Conservation (phyloP, 1,140 invertebrate genomes). For the Oedothorax gibbosus region DNA sequence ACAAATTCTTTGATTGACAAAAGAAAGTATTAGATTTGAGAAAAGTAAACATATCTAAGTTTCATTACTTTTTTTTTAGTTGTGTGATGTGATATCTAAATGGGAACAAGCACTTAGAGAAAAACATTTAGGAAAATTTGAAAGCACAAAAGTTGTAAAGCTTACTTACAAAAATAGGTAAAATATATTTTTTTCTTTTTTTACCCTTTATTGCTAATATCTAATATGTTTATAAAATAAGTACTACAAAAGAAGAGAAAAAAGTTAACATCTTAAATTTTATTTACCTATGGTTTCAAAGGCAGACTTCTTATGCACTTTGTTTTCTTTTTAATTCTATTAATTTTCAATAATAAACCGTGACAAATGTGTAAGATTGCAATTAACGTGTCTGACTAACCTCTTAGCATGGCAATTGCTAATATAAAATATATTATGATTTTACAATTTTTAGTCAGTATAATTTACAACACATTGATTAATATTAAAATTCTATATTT, state of each 20-base stretch:
- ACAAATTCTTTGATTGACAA: neutral
- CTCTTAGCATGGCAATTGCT: neutral
- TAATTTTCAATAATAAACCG: no score
- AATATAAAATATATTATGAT: neutral
- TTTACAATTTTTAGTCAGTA: neutral
- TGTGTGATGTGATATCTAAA: constrained; percentile 96
- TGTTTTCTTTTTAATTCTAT: neutral
- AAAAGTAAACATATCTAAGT: neutral
- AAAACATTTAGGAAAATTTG: constrained; percentile 92
- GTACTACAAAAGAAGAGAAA: no score
- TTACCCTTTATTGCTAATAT: neutral
- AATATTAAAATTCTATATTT: no score
- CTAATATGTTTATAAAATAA: no score
- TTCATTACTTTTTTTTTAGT: constrained; percentile 72
- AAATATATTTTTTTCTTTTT: constrained; percentile 25
- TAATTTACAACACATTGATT: no score
- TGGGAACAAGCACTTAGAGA: constrained; percentile 94
- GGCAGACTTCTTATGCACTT: neutral
- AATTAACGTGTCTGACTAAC: neutral
- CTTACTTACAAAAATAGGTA: constrained; percentile 86
- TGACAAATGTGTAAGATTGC: no score
- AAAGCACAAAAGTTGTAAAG: constrained; percentile 91
- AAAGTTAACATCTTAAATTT: no score
- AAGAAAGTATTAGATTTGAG: neutral
- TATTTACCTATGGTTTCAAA: no score